These are phyloP conservation scores for fruit fly (Drosophila melanogaster) DNA, from an alignment of 1,140 invertebrate species.

Conservation along the genomic window Release_6_plus_ISO1_MT NT_037436.4:17146501-17147000, in stretches of 20 bases:
- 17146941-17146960: too few species aligned
- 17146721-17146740: conserved; percentile 78
- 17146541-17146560: conserved; percentile 32
- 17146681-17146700: conserved; percentile 50
- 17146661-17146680: conserved; percentile 78
- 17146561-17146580: conserved; percentile 24
- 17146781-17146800: conserved; percentile 77
- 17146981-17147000: too few species aligned
- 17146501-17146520: conserved; percentile 83
- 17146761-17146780: conserved; percentile 24
- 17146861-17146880: not conserved
- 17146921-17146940: too few species aligned
- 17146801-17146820: conserved; percentile 17
- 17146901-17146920: too few species aligned
- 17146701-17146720: conserved; percentile 66
- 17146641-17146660: conserved; percentile 50
- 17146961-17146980: too few species aligned
- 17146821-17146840: not conserved
- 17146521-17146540: conserved; percentile 67
- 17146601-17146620: conserved; percentile 34
- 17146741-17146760: conserved; percentile 26
- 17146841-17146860: not conserved
- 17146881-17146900: not conserved
- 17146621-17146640: conserved; percentile 50
- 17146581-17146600: conserved; percentile 40